A percentile compares a stretch with the other conserved stretches of the same genome.
Evolutionary conservation across 2,797 vertebrate genomes (phyloP).

Genomic region (Chloroceryle amazona): DNA sequence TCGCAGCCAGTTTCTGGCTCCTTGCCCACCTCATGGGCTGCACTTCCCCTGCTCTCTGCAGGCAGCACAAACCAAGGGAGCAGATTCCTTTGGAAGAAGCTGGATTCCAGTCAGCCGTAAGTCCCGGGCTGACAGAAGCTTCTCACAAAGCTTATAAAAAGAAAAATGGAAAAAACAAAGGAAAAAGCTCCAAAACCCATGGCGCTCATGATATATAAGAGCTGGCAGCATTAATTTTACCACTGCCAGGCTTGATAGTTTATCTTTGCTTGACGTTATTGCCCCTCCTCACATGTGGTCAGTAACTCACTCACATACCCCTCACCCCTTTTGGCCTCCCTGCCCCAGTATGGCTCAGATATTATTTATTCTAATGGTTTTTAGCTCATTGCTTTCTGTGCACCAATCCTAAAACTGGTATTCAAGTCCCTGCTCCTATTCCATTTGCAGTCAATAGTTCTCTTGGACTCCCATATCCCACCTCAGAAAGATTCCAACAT

Average conservation of each 20-base stretch:
- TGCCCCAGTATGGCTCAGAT: neutral
- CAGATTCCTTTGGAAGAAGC: conserved; percentile 37
- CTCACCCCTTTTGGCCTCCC: neutral
- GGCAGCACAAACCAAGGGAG: conserved; percentile 40
- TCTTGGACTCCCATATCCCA: neutral
- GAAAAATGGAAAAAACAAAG: conserved; percentile 41
- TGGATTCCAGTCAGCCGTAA: conserved; percentile 49
- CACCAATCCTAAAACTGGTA: neutral
- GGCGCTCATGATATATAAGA: conserved; percentile 4
- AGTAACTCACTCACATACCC: conserved; percentile 16
- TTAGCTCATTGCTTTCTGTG: neutral
- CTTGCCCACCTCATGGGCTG: conserved; percentile 42
- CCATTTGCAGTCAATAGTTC: neutral
- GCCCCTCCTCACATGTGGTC: conserved; percentile 27
- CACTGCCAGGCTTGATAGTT: conserved; percentile 30
- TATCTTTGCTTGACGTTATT: conserved; percentile 6
- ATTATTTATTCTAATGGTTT: neutral
- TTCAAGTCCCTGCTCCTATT: neutral
- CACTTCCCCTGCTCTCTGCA: conserved; percentile 58
- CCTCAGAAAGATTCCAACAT: neutral
- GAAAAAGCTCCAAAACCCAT: conserved; percentile 39
- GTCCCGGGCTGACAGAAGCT: conserved; percentile 60
- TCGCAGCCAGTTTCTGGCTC: conserved; percentile 30
- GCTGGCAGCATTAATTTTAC: conserved; percentile 16
- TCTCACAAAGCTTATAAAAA: conserved; percentile 63